These are phyloP conservation scores for Cartodere bifasciata DNA, from an alignment of 2,888 invertebrate genomes.

Conservation along the genomic window DNA sequence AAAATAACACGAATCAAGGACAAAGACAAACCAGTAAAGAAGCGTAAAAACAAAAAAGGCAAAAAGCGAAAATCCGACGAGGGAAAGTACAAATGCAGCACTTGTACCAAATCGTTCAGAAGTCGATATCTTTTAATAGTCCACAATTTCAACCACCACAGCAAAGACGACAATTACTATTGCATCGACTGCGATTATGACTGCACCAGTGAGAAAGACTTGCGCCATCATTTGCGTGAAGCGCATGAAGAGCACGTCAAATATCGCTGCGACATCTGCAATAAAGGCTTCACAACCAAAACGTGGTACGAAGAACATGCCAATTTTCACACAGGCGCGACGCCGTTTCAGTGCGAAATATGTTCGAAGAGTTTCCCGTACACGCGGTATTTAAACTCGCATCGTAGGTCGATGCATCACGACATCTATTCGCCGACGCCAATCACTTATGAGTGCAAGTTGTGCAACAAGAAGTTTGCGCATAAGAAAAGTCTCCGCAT, in stretches of 20 bases:
- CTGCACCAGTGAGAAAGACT: slow-evolving; percentile 8
- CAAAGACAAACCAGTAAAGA: no score
- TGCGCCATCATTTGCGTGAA: slow-evolving; percentile 14
- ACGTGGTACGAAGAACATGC: slow-evolving; percentile 16
- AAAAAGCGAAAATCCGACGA: no score
- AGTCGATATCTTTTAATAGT: slow-evolving; percentile 15
- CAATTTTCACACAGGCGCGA: slow-evolving; percentile 30
- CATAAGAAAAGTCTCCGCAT: slow-evolving; percentile 25
- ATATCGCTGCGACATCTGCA: slow-evolving; percentile 20
- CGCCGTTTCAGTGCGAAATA: slow-evolving; percentile 36
- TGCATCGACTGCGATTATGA: slow-evolving; percentile 14
- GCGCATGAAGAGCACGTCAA: slow-evolving; percentile 17
- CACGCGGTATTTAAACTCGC: slow-evolving; percentile 35
- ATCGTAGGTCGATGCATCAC: slow-evolving; percentile 34
- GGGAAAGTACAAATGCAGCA: no score
- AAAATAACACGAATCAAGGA: no score
- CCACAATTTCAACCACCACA: slow-evolving; percentile 15
- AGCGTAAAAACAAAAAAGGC: no score
- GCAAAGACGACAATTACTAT: slow-evolving; percentile 12
- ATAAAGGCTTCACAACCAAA: slow-evolving; percentile 10
- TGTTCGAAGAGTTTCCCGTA: slow-evolving; percentile 15
- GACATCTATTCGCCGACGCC: slow-evolving; percentile 23
- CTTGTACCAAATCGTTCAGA: slow-evolving; percentile 15
- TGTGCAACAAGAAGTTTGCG: slow-evolving; percentile 32
- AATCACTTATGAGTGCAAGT: slow-evolving; percentile 33